Conservation (phyloP, 2,113 vertebrate genomes). For the Petroica traversi region DNA sequence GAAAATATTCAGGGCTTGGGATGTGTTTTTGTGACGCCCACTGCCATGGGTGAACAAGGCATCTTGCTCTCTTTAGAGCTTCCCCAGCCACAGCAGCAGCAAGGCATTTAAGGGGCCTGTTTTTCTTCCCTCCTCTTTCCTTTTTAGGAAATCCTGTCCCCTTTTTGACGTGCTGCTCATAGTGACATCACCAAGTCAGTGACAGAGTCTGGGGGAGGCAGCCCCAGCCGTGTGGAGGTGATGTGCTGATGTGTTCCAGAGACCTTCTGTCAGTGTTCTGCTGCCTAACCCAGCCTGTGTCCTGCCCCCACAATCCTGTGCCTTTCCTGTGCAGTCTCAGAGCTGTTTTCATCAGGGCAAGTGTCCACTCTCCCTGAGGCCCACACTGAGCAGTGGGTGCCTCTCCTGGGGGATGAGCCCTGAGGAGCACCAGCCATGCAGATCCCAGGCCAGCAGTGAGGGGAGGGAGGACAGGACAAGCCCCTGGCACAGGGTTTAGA, state of each 20-base stretch:
- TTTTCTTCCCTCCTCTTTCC: neutral
- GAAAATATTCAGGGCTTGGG: neutral
- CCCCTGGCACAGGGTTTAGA: accelerated
- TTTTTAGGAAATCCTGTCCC: neutral
- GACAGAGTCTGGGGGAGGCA: neutral
- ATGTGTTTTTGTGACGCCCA: neutral
- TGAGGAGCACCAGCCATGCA: neutral
- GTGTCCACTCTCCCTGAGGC: accelerated
- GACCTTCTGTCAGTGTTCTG: neutral
- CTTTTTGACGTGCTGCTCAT: accelerated
- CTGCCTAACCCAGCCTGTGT: neutral
- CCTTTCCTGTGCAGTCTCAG: neutral
- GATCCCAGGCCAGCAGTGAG: accelerated
- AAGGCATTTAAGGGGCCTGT: neutral
- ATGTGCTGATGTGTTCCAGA: neutral
- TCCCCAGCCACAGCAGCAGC: neutral
- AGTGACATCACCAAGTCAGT: neutral
- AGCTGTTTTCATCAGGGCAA: accelerated
- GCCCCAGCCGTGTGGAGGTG: neutral
- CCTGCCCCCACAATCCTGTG: neutral
- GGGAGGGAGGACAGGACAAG: neutral
- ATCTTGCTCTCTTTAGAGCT: neutral
- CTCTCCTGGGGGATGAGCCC: neutral
- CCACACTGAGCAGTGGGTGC: accelerated
- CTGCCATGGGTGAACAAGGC: neutral